A percentile compares a stretch with the other conserved stretches of the same genome.
Evolutionary conservation across 2,888 invertebrate genomes (phyloP).

Genomic region (Cephus pulcher): DNA sequence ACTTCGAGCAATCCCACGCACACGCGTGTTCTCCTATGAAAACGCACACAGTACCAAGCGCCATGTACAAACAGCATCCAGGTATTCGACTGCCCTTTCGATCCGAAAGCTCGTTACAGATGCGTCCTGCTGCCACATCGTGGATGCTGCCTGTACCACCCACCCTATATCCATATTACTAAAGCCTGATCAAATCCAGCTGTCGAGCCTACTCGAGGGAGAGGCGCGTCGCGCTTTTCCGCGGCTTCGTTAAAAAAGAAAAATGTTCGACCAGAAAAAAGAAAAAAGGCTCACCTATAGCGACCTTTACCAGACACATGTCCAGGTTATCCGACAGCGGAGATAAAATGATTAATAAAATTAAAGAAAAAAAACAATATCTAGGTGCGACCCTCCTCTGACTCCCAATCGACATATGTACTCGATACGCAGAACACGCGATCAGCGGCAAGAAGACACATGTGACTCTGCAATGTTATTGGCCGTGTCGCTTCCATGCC

Average conservation of each 20-base stretch:
- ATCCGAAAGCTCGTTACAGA: not conserved
- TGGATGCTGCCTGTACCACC: not conserved
- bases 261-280: not conserved
- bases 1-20: not conserved
- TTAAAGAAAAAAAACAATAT: not conserved
- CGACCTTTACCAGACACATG: not conserved
- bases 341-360: not conserved
- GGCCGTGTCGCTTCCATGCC: not conserved
- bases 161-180: not conserved
- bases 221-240: not conserved
- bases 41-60: not conserved
- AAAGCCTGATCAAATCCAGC: not conserved
- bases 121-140: not conserved
- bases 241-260: not conserved
- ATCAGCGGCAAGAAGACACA: not conserved
- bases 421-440: not conserved
- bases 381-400: not conserved
- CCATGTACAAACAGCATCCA: not conserved
- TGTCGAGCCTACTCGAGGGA: not conserved
- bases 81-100: not conserved
- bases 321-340: not conserved
- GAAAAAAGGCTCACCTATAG: not conserved
- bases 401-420: not conserved
- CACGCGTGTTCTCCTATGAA: not conserved
- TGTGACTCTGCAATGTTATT: not conserved